Conservation (phyloP, 2,888 invertebrate species). For the Caenorhabditis sinica region DNA sequence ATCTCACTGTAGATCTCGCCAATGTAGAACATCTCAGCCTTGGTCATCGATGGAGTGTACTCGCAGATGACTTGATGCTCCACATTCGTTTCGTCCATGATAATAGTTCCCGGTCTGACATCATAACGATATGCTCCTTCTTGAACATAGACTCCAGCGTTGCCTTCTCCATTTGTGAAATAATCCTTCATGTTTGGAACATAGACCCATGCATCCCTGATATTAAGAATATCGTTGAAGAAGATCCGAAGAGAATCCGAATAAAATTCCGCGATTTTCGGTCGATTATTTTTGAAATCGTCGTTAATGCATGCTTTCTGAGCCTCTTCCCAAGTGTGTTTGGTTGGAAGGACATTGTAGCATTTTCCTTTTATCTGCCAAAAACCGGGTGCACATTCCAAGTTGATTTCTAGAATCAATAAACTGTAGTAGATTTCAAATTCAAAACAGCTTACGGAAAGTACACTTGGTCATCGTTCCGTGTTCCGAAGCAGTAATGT, state of each 20-base stretch:
- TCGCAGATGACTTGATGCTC: slow-evolving; percentile 37
- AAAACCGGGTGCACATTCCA: background rate
- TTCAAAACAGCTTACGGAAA: slow-evolving; percentile 1
- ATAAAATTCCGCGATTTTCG: slow-evolving; percentile 10
- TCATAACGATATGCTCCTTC: slow-evolving; percentile 29
- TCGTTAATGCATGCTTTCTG: background rate
- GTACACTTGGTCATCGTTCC: background rate
- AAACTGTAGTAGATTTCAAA: too few species aligned
- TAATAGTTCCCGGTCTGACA: background rate
- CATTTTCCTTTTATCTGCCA: slow-evolving; percentile 25
- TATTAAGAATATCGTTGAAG: background rate
- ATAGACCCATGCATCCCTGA: slow-evolving; percentile 11
- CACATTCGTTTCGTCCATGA: background rate
- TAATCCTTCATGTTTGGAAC: slow-evolving; percentile 16
- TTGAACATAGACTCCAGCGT: slow-evolving; percentile 14
- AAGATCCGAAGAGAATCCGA: background rate
- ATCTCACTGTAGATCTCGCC: slow-evolving; percentile 28
- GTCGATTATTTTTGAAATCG: background rate
- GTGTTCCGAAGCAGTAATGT: background rate
- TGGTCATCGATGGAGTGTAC: slow-evolving; percentile 36
- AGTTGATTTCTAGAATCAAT: slow-evolving; percentile 21
- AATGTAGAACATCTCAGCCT: slow-evolving; percentile 28
- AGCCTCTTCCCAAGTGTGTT: slow-evolving; percentile 5
- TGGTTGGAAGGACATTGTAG: background rate
- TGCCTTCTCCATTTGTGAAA: background rate